Conservation (phyloP, 2,113 vertebrate genomes). For the Mesitornis unicolor region DNA sequence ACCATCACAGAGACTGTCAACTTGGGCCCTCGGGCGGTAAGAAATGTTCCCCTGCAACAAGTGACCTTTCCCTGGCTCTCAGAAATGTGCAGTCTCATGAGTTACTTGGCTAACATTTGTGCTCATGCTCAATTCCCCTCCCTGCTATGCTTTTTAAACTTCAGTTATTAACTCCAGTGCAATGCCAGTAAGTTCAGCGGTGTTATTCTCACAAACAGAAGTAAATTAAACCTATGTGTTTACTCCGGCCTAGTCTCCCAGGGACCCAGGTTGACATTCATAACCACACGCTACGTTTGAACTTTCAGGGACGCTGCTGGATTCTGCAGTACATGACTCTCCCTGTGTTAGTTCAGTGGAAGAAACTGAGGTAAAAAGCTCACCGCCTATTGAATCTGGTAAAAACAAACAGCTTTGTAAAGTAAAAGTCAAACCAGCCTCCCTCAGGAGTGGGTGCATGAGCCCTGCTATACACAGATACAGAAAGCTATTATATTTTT, state of each 20-base stretch:
- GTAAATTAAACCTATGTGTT: conserved; percentile 9
- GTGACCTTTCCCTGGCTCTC: background rate
- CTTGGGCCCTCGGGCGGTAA: background rate
- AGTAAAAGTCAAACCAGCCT: background rate
- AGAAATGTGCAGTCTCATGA: background rate
- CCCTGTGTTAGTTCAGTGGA: background rate
- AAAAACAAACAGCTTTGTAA: background rate
- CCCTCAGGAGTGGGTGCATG: background rate
- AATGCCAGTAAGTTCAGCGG: background rate
- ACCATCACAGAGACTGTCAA: background rate
- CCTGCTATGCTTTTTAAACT: background rate
- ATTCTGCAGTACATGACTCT: background rate
- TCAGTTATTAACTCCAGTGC: background rate
- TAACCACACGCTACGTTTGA: conserved; percentile 5
- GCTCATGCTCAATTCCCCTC: background rate
- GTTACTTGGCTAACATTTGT: background rate
- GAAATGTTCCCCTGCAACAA: background rate
- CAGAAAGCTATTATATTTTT: background rate
- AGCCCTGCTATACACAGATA: background rate
- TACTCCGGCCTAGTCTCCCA: background rate
- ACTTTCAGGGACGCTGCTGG: background rate
- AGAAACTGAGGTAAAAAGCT: conserved; percentile 2
- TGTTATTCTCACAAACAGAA: background rate
- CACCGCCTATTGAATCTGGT: background rate
- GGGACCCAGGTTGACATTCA: background rate